Conservation (phyloP, 2,113 vertebrate genomes). For the Pteruthius melanotis region DNA sequence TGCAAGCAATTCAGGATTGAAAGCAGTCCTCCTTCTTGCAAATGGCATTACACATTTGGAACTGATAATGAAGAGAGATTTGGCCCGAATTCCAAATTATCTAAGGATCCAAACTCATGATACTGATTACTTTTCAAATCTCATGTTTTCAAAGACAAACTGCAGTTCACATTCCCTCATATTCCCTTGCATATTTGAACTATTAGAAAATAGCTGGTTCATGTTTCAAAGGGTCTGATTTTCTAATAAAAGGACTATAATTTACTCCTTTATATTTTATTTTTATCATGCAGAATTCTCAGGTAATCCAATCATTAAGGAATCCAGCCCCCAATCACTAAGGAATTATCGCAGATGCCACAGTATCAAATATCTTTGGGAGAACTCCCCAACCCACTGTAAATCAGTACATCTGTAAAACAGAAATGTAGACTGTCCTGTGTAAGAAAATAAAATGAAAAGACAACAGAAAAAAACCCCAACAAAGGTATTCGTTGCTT, state of each 20-base stretch:
- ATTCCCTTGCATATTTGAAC: neutral
- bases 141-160: slow-evolving; percentile 5
- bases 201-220: neutral
- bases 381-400: neutral
- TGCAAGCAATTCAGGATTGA: neutral
- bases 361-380: neutral
- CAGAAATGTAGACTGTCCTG: neutral
- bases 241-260: neutral
- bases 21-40: neutral
- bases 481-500: neutral
- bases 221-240: neutral
- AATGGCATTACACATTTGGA: slow-evolving; percentile 29
- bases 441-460: neutral
- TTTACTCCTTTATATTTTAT: neutral
- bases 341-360: neutral
- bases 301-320: neutral
- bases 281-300: neutral
- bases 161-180: neutral
- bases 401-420: neutral
- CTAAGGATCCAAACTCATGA: slow-evolving; percentile 33
- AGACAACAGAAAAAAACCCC: neutral
- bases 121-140: slow-evolving; percentile 25
- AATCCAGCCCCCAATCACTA: neutral
- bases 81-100: slow-evolving; percentile 21
- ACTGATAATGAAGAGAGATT: slow-evolving; percentile 11